These are phyloP conservation scores for Rhinogobius similis DNA, from an alignment of 2,113 vertebrate genomes.

Conservation along the genomic window DNA sequence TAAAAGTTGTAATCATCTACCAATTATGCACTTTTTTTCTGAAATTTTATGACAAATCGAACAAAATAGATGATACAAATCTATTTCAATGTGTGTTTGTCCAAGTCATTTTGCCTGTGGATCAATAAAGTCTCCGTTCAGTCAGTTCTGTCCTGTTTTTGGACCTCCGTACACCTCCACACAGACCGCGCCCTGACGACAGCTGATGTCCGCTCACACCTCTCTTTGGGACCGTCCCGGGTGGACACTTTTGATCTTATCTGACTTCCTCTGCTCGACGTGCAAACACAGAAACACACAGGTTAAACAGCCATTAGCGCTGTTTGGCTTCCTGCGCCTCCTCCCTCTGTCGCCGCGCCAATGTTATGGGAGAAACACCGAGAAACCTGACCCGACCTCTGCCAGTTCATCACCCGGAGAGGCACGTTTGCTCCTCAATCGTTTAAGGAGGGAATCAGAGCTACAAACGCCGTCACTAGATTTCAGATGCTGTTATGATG, in stretches of 20 bases:
- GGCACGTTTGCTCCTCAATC: no score
- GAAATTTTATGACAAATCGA: no score
- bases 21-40: no score
- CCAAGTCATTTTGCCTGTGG: no score
- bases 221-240: neutral
- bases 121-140: neutral
- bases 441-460: neutral
- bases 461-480: neutral
- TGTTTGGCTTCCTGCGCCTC: constrained; percentile 3
- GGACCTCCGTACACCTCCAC: neutral
- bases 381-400: neutral
- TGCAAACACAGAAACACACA: neutral
- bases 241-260: neutral
- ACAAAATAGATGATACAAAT: no score
- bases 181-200: neutral
- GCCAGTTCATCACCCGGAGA: neutral
- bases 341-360: neutral
- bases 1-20: neutral
- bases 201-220: neutral
- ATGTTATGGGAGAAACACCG: neutral
- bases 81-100: no score
- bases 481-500: neutral
- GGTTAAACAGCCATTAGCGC: neutral
- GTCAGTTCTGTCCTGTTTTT: neutral
- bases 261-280: neutral